Base-by-base conservation (phyloP, 2,113 vertebrate genomes). In the Tragulus kanchil region DNA sequence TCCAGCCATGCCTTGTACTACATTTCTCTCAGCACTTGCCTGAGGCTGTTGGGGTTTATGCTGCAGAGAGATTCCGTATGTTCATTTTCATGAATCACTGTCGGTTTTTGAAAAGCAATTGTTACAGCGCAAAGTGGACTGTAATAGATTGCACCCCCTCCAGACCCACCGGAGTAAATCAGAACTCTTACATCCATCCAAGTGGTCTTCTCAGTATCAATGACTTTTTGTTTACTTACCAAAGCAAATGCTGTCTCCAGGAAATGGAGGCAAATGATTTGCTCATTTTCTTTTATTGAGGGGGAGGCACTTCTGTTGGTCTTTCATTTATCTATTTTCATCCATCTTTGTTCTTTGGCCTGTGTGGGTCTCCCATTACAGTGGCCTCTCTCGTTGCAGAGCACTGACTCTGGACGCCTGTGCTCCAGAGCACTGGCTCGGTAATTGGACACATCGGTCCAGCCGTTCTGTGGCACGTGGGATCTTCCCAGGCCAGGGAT, bases 11-110 rank as follows among this genome's bases (percentile, higher is more conserved):
- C 99, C 99, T 99, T 99, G 99, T 99, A 99, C 98, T 98, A 99
- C 99, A 99, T 99, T 98, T 98, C 99, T 99, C 99, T 99, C 99
- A 99, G 98, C 98, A 98, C 97, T 97, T 98, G 99, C 99, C 99
- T 97, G 98, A 98, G 99, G 99, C 99, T 98, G 93, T 98, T 79
- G 98, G 98, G 98, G 98, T 99, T 98, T 98, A 97, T 96, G 97
- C 97, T 93, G 97, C 96, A 90, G 94, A 98, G 97, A 98, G 98
- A 93, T 96, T 97, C 93, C 95, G n/a, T 97, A 94, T 42, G 21
- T 98, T 98, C 98, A 99, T 99, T 98, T 98, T 98, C 96, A 87
- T 97, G 98, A 97, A 98, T 98, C 98, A 98, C 52, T 98, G 98
- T 98, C 16, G 4, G 95, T 56, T 98, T 98, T 98, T 98, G 98